Evolutionary conservation across 2,113 vertebrate species (phyloP), one percentile per base, ranked within the genome.

Genomic region (Sylvia atricapilla): DNA sequence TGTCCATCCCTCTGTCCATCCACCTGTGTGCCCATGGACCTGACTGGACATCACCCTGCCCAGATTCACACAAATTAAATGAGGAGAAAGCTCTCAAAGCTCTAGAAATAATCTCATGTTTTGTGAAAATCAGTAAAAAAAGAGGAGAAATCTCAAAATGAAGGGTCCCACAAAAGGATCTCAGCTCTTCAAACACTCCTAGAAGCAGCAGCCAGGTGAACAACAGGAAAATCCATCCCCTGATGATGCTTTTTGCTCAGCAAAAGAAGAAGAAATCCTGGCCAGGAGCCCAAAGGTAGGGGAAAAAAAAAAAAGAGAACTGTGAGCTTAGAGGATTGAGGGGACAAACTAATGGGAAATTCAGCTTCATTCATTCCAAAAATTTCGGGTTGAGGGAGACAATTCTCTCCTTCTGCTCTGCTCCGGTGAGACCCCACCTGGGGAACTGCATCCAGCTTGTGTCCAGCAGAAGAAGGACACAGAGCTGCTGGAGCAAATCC

Each of bases 401-500:
- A 0, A 41, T 62, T 83, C 11, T 35, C 9, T n/a, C 11, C 20
- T 30, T 69, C 46, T 46, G 0, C 9, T 50, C 28, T 10, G 7
- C 24, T 47, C 20, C 5, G 3, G 30, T 68, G n/a, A 47, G 20
- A 62, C 0, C 5, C 25, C n/a, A 31, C 9, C 20, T 41, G 47
- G 55, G 55, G 55, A 68, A 2, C 20, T 12, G 7, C 21, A 25
- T 62, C 47, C 47, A 41, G 7, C 17, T 60, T 47, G 14, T 8
- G 0, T 47, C 46, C 53, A 68, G 3, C 9, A 41, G 1, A 9
- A 53, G n/a, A 1, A 15, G 21, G 55, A 31, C 0, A 0, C 41
- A 47, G 55, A 76, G n/a, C 0, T 76, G 14, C 5, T 47, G 78
- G 70, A 55, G 1, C 1, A 2, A 1, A 0, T 75, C n/a, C 55